A percentile compares a stretch with the other conserved stretches of the same genome.
Conservation (phyloP, 1,140 invertebrate species). For the Drosophila sturtevanti region DNA sequence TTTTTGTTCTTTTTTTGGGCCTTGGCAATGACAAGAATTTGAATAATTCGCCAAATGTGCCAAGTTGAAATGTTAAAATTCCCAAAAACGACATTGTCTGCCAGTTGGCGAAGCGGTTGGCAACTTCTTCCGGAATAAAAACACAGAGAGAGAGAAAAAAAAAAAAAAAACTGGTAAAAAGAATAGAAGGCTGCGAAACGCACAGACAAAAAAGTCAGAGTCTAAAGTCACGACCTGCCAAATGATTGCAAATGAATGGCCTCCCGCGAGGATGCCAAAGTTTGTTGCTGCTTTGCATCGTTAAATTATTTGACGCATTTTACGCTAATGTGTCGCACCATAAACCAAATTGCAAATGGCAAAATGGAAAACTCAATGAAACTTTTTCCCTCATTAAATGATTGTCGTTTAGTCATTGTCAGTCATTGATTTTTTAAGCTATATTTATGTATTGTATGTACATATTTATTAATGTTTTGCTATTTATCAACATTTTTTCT, state of each 20-base stretch:
- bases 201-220: not conserved
- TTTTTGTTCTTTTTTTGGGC: conserved; percentile 20
- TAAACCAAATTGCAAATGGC: conserved; percentile 53
- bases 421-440: conserved; percentile 9
- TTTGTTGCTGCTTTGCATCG: conserved; percentile 66
- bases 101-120: conserved; percentile 69
- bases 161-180: too few relatives aligned
- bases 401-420: not conserved
- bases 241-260: conserved; percentile 80
- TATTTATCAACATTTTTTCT: not conserved
- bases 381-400: conserved; percentile 29
- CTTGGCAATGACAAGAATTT: conserved; percentile 79
- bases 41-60: conserved; percentile 79
- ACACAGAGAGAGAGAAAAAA: too few relatives aligned
- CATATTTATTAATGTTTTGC: conserved; percentile 1
- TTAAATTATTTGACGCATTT: conserved; percentile 76
- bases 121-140: conserved; percentile 59
- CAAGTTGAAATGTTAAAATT: conserved; percentile 82
- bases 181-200: too few relatives aligned
- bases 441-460: not conserved
- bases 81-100: conserved; percentile 49
- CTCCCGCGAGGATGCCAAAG: conserved; percentile 39
- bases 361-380: conserved; percentile 4
- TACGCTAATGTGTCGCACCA: conserved; percentile 70
- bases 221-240: conserved; percentile 71